phyloP scores from a whole-genome alignment of 2,888 invertebrate species.

The Scaptomyza parva region DNA sequence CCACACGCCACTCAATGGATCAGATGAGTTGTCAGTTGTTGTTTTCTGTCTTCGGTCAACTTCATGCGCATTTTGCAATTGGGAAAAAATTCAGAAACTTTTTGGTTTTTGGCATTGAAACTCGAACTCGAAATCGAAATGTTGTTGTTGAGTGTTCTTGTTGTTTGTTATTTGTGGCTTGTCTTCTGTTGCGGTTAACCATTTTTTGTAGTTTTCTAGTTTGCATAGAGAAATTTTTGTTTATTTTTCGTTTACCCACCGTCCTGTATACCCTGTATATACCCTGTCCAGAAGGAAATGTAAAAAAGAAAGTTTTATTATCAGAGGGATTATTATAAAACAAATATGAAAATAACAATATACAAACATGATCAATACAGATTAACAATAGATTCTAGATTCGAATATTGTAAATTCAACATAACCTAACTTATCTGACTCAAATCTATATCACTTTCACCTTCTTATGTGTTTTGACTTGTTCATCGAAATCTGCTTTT shows the following conservation, averaged over 20 bases:
- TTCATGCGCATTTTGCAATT: not conserved
- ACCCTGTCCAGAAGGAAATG: not conserved
- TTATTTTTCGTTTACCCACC: no score
- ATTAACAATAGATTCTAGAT: no score
- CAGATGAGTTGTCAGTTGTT: no score
- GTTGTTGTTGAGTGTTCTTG: not conserved
- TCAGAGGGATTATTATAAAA: no score
- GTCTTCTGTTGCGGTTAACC: not conserved
- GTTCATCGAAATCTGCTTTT: no score
- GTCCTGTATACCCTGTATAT: not conserved
- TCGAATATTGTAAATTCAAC: no score
- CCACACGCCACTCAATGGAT: not conserved
- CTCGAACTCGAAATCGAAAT: conserved; percentile 1
- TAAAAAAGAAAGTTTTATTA: not conserved
- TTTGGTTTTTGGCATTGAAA: not conserved
- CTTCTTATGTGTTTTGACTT: no score
- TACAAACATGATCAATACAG: no score
- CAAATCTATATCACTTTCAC: no score
- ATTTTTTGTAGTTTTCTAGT: conserved; percentile 1
- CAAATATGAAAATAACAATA: no score
- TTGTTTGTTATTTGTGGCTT: not conserved
- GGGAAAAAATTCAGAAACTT: not conserved
- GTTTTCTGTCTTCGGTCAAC: not conserved
- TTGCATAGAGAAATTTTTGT: not conserved
- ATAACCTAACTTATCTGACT: no score